A percentile compares a stretch with the other conserved stretches of the same genome.
Conservation (phyloP, 2,888 invertebrate species). For the Junonia oenone region DNA sequence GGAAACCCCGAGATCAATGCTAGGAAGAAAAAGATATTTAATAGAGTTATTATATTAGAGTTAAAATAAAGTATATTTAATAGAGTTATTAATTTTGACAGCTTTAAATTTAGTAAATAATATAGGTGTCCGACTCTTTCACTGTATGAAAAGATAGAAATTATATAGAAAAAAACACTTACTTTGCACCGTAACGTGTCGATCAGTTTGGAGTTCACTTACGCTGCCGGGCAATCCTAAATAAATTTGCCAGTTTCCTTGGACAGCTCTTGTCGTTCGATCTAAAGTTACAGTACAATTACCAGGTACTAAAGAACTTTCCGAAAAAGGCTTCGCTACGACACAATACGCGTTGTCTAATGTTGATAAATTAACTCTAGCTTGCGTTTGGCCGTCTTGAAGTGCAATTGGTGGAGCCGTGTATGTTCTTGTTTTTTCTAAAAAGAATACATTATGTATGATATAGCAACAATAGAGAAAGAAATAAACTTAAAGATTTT, state of each 20-base stretch:
- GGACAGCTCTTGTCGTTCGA: slow-evolving; percentile 58
- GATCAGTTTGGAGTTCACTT: slow-evolving; percentile 53
- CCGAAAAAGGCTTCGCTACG: slow-evolving; percentile 62
- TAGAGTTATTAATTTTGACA: too few species aligned
- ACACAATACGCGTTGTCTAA: slow-evolving; percentile 57
- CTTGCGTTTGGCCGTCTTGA: slow-evolving; percentile 47
- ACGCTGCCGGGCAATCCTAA: slow-evolving; percentile 66
- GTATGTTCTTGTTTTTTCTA: slow-evolving; percentile 31
- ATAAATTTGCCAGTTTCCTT: slow-evolving; percentile 66
- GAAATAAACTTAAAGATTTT: neutral
- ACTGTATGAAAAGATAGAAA: neutral
- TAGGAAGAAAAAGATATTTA: too few species aligned
- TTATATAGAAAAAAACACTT: slow-evolving; percentile 14
- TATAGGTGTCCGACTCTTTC: too few species aligned
- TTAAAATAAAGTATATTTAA: too few species aligned
- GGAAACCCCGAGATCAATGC: too few species aligned
- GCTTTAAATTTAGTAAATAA: too few species aligned
- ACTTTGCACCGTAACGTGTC: slow-evolving; percentile 59
- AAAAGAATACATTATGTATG: neutral
- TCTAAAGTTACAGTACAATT: slow-evolving; percentile 60
- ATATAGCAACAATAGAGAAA: neutral
- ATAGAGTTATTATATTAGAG: too few species aligned
- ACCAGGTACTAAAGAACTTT: slow-evolving; percentile 57
- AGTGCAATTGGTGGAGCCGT: slow-evolving; percentile 44
- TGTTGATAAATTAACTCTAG: slow-evolving; percentile 45